Base-by-base conservation (phyloP, 2,888 invertebrate genomes). In the Drosophila parthenogenetica region DNA sequence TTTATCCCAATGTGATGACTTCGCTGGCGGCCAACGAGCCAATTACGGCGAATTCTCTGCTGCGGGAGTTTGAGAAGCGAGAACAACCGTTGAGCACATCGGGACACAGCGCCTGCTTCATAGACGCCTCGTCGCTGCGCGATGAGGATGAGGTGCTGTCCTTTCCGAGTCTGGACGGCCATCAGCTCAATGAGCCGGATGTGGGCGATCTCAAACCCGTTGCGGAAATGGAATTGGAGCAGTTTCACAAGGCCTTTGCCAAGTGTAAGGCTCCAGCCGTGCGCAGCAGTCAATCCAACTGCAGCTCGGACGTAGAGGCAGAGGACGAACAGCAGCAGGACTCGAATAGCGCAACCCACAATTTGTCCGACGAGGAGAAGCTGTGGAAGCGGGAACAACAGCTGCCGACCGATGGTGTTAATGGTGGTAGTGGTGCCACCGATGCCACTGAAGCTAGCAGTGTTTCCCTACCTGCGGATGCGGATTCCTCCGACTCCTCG, bases 121-220 rank as follows among this genome's bases (percentile, higher is more conserved):
- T 96, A 76, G 96, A 96, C 90, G 96, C 96, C 14, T 95, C 96
- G 7, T 95, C 94, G 88, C 92, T 96, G 72, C 94, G 94, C 19
- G 96, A 96, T 90, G 96, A 96, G 88, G 94, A 93, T 64, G 94
- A 95, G 76, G 87, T 91, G 29, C 70, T 88, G 4, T 87, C 89
- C 1, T 92, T 89, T 70, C 84, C 88, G 19, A 90, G 86, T 51
- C 64, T 89, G 22, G 89, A 90, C 25, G 80, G 82, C 2, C 60
- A 46, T 8, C 77, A 77, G 51, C 61, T 66, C 16, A 62, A 42
- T 10, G 43, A 53, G 8, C 35, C 7, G 2, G 59, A 60, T 5
- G 17, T 35, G 14, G 10, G 62, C 5, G 82, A 83, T 8, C 73
- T 66, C 1, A 78, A 90, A 22, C 89, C 90, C 3, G 49, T 60